Percentiles rank a stretch among this genome's conserved stretches.
Evolutionary conservation across 2,113 vertebrate species (phyloP).

Genomic region (Thunnus thynnus): DNA sequence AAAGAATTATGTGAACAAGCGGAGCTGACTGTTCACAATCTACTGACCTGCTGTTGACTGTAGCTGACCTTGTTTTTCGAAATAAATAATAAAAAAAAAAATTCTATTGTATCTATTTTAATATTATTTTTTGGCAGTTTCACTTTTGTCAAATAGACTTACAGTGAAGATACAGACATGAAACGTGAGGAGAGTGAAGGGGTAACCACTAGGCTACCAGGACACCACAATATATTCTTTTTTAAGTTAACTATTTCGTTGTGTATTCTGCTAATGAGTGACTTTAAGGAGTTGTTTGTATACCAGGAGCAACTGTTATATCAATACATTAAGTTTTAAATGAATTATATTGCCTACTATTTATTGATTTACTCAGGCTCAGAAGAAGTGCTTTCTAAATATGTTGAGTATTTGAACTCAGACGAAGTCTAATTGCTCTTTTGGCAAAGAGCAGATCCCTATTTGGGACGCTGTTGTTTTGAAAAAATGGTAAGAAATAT

Average conservation of each 20-base stretch:
- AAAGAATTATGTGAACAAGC: no score
- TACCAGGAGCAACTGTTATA: background rate
- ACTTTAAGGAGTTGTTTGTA: background rate
- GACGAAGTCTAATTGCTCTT: slow-evolving; percentile 18
- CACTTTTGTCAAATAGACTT: no score
- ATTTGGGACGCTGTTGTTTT: background rate
- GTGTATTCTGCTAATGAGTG: background rate
- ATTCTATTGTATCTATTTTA: no score
- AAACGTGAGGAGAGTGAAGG: no score
- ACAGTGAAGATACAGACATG: no score
- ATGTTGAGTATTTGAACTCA: background rate
- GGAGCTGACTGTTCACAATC: no score
- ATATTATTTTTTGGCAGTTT: no score
- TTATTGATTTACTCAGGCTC: background rate
- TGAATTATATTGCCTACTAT: background rate
- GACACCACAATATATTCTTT: no score
- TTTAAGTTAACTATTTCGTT: background rate
- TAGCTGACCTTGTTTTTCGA: no score
- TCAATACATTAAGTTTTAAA: background rate
- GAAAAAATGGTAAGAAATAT: slow-evolving; percentile 4
- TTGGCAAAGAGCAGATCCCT: slow-evolving; percentile 4
- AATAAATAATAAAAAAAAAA: no score
- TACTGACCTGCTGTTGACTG: no score
- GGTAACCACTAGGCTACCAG: no score
- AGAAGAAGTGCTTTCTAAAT: slow-evolving; percentile 4